These are phyloP conservation scores for Gavialis gangeticus DNA, from an alignment of 2,113 vertebrate species.

Conservation along the genomic window DNA sequence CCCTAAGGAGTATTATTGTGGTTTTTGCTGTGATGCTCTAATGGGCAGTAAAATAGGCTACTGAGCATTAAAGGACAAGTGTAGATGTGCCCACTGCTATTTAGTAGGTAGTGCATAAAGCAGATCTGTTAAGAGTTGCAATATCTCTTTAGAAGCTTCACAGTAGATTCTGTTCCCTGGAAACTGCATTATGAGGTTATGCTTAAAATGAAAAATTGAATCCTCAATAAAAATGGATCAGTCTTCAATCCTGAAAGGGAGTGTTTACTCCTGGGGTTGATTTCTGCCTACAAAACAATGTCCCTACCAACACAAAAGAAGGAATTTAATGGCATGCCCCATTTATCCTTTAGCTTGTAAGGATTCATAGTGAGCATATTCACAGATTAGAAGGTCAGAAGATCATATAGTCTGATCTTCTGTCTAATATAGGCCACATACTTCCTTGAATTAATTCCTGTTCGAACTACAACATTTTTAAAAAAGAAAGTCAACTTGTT, in stretches of 20 bases:
- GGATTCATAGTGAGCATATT: not conserved
- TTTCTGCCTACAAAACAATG: not conserved
- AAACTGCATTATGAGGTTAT: not conserved
- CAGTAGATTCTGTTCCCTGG: not conserved
- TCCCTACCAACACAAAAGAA: not conserved
- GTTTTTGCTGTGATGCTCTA: too few relatives aligned
- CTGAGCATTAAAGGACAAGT: too few relatives aligned
- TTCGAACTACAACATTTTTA: too few relatives aligned
- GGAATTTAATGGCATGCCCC: not conserved
- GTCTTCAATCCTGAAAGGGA: not conserved
- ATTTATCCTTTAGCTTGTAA: not conserved
- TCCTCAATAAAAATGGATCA: not conserved
- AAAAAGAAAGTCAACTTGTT: too few relatives aligned
- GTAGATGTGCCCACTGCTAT: not conserved
- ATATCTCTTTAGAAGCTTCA: not conserved
- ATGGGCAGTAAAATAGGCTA: too few relatives aligned
- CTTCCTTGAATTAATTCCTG: too few relatives aligned
- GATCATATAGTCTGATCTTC: too few relatives aligned
- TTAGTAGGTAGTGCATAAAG: not conserved
- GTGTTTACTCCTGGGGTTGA: not conserved
- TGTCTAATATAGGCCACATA: too few relatives aligned
- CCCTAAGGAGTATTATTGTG: too few relatives aligned
- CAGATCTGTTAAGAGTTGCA: not conserved
- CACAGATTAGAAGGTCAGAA: not conserved
- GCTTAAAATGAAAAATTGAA: rapidly evolving